Percentiles rank a stretch among this genome's conserved stretches.
Evolutionary conservation across 2,888 invertebrate species (phyloP).

Genomic region (Linnaemya vulpina): DNA sequence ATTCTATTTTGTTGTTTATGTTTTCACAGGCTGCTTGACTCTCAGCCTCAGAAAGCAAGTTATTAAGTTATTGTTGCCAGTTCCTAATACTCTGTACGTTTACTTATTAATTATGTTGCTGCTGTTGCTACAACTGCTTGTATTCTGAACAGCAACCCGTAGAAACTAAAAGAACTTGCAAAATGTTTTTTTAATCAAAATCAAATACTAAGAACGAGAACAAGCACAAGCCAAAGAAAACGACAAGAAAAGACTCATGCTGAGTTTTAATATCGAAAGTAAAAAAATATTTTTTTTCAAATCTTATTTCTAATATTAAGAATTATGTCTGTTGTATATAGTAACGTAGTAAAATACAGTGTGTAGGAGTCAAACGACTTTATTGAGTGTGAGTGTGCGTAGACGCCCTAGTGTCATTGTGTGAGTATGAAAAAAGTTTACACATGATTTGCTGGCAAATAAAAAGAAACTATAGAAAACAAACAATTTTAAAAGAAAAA

Average conservation of each 20-base stretch:
- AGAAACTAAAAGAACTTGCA: conserved; percentile 13
- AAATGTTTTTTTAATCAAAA: conserved; percentile 29
- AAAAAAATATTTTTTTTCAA: conserved; percentile 26
- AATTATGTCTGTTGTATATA: conserved; percentile 28
- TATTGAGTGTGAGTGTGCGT: neutral
- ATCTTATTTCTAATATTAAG: conserved; percentile 47
- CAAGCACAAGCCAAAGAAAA: conserved; percentile 13
- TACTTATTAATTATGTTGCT: conserved; percentile 3
- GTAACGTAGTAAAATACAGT: neutral
- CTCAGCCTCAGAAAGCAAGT: neutral
- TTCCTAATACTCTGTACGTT: neutral
- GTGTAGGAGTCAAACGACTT: neutral
- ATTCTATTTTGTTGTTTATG: neutral
- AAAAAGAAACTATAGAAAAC: conserved; percentile 13
- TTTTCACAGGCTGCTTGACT: neutral
- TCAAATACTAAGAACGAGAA: conserved; percentile 33
- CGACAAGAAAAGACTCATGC: conserved; percentile 24
- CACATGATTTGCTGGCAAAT: conserved; percentile 1
- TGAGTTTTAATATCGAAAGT: conserved; percentile 47
- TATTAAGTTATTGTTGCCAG: neutral
- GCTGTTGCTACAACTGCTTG: neutral
- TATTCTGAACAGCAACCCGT: neutral
- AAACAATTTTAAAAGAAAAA: neutral
- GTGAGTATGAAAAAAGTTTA: conserved; percentile 15
- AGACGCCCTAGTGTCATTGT: neutral